Conservation (phyloP, 2,888 invertebrate species). For the Pinctada fucata region DNA sequence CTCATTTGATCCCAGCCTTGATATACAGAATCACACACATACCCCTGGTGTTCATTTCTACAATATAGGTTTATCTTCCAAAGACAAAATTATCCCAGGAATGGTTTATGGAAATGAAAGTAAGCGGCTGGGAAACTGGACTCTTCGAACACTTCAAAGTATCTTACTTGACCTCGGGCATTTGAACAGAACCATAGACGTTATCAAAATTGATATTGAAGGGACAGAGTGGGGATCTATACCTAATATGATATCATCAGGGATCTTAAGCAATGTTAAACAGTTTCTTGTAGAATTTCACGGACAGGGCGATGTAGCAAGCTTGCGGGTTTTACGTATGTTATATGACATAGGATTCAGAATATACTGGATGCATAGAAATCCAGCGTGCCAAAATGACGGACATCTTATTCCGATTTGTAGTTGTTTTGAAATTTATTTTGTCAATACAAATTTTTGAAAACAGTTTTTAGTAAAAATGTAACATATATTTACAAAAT, state of each 20-base stretch:
- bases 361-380: slow-evolving; percentile 7
- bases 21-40: not conserved
- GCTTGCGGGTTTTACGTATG: not conserved
- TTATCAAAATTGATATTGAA: slow-evolving; percentile 13
- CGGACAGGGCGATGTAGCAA: not conserved
- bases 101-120: not conserved
- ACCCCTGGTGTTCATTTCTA: not conserved
- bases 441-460: not conserved
- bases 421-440: not conserved
- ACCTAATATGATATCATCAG: slow-evolving; percentile 4
- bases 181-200: not conserved
- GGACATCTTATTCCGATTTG: not conserved
- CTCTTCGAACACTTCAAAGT: not conserved
- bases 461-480: no score
- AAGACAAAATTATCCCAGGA: not conserved
- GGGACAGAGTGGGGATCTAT: not conserved
- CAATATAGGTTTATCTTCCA: not conserved
- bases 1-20: slow-evolving; percentile 6
- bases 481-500: no score
- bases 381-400: not conserved
- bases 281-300: slow-evolving; percentile 3
- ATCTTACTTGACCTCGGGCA: not conserved
- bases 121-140: not conserved
- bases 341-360: slow-evolving; percentile 6
- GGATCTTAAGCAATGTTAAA: not conserved